A percentile compares a stretch with the other conserved stretches of the same genome.
phyloP scores from a whole-genome alignment of 2,888 invertebrate species.

The Phania funesta region DNA sequence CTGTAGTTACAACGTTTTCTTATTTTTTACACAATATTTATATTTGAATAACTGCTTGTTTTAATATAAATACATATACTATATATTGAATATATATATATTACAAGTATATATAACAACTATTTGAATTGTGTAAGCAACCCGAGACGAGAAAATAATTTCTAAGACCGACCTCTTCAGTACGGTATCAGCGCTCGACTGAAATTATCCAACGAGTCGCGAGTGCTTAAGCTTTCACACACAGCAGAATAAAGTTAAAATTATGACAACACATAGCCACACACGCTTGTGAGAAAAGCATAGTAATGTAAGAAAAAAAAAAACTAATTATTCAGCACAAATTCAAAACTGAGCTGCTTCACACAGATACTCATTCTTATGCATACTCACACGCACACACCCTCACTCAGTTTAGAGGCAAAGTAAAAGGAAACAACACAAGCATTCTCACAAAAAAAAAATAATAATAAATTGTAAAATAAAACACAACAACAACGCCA shows the following conservation, averaged over 20 bases:
- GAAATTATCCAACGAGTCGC: constrained; percentile 77
- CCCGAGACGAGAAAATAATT: constrained; percentile 65
- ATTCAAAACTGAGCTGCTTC: constrained; percentile 41
- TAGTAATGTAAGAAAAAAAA: constrained; percentile 1
- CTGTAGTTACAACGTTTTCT: constrained; percentile 49
- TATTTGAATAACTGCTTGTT: constrained; percentile 49
- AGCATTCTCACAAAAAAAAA: neutral
- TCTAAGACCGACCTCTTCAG: constrained; percentile 79
- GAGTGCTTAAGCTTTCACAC: constrained; percentile 78
- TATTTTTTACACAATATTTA: constrained; percentile 39
- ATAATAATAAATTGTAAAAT: neutral
- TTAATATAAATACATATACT: constrained; percentile 34
- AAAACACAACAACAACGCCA: constrained; percentile 4
- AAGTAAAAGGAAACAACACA: constrained; percentile 24
- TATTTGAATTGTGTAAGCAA: constrained; percentile 64
- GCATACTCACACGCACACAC: neutral
- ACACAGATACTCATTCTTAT: constrained; percentile 36
- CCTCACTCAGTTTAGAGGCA: neutral
- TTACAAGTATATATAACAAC: constrained; percentile 41
- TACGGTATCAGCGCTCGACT: constrained; percentile 81
- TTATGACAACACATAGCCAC: constrained; percentile 33
- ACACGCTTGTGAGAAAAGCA: neutral
- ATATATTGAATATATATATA: constrained; percentile 36
- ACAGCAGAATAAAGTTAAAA: constrained; percentile 50
- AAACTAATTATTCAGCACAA: constrained; percentile 30